These are phyloP conservation scores for Heloderma charlesbogerti DNA, from an alignment of 2,113 vertebrate genomes.

Conservation along the genomic window DNA sequence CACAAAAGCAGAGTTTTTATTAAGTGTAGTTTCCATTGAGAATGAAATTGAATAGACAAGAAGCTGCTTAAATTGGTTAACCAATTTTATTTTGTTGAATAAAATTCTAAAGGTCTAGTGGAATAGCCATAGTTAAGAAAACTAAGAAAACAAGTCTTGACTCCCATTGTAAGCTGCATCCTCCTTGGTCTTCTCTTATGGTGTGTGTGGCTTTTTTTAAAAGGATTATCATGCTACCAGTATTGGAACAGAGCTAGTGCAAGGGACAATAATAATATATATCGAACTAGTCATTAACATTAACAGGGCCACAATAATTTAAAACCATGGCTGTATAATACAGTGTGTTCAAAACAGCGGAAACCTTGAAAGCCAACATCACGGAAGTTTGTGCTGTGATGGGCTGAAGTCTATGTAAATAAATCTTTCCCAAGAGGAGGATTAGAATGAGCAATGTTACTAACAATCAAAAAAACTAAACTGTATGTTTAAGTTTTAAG, in stretches of 20 bases:
- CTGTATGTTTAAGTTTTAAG: slow-evolving; percentile 50
- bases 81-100: background rate
- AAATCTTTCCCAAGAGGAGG: slow-evolving; percentile 35
- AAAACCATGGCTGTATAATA: background rate
- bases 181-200: background rate
- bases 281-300: background rate
- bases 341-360: background rate
- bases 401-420: background rate
- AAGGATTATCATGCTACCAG: background rate
- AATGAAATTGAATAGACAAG: background rate
- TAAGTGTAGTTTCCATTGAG: background rate
- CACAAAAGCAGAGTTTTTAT: no score
- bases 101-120: background rate
- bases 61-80: background rate
- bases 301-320: background rate
- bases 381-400: background rate
- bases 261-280: no score
- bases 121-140: background rate
- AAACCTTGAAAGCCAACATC: background rate
- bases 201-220: background rate
- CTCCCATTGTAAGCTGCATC: background rate
- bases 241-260: background rate
- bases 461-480: slow-evolving; percentile 54
- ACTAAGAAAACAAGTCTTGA: background rate
- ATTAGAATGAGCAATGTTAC: slow-evolving; percentile 48